Evolutionary conservation across 2,797 vertebrate genomes (phyloP), one percentile per base, ranked within the genome.

Genomic region (Pseudochirops cupreus): DNA sequence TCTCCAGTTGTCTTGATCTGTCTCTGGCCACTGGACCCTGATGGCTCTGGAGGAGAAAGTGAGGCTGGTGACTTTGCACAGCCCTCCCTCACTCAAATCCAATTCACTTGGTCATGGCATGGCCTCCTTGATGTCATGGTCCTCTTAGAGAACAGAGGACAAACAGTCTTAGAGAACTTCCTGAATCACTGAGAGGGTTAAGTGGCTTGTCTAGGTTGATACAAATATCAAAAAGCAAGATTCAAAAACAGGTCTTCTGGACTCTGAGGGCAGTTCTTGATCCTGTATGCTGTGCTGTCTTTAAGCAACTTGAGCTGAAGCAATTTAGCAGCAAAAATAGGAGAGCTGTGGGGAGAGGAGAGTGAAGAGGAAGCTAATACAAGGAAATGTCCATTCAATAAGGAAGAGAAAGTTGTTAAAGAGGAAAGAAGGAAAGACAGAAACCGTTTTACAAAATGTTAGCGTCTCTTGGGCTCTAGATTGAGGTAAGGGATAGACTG

Each of bases 401-500:
- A 58, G n/a, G 46, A 58, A 21, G 90, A 91, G 53, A 91, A 90
- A 93, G 93, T 82, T 24, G 53, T 33, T 11, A 29, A 92, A 12
- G 21, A 58, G 39, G n/a, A 89, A 24, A 67, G 39, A 39, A 87
- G 55, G 91, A 31, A 74, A 91, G 16, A 13, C 54, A 95, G 74
- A 59, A 82, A 90, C 39, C 31, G 31, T 31, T 6, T 95, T 93
- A 52, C 16, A 54, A 91, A 74, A 93, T 90, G 33, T 67, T 67
- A 12, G 13, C 18, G 33, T 74, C 21, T 74, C 28, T n/a, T 39
- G 67, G 16, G 67, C 18, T 95, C 29, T 74, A 91, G 90, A 93
- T 92, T 93, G 46, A 54, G 39, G 28, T 57, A 50, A 95, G 93
- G 93, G 56, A 87, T 92, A 93, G 92, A 92, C 26, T 24, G 13